Percentiles rank a stretch among this genome's conserved stretches.
Conservation (phyloP, 2,113 vertebrate genomes). For the Ictalurus punctatus region DNA sequence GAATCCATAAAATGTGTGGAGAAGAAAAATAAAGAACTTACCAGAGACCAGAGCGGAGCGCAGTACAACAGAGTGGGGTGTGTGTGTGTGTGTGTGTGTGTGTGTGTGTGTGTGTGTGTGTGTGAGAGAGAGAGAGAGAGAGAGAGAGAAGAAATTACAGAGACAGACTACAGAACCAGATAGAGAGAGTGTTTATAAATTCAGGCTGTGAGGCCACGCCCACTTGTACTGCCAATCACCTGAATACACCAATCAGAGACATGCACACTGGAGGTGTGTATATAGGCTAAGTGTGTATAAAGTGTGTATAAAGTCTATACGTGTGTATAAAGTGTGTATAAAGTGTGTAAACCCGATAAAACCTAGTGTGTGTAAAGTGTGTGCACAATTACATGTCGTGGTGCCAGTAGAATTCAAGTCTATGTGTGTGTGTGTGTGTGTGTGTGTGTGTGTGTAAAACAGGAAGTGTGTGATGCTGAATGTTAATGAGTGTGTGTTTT, state of each 20-base stretch:
- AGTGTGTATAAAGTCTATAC: background rate
- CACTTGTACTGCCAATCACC: constrained; percentile 31
- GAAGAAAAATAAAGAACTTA: background rate
- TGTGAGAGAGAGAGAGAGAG: background rate
- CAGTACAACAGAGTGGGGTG: background rate
- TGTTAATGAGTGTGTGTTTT: constrained; percentile 68
- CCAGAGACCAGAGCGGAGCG: background rate
- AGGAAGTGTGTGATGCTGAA: constrained; percentile 69
- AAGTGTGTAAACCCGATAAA: background rate
- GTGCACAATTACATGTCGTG: constrained; percentile 36
- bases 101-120: constrained; percentile 1
- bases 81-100: constrained; percentile 9
- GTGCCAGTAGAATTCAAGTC: constrained; percentile 22
- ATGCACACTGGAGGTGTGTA: constrained; percentile 3
- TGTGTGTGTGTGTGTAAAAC: background rate
- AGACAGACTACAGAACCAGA: background rate
- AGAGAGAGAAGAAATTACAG: constrained; percentile 27
- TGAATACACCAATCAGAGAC: constrained; percentile 39
- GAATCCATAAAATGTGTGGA: background rate
- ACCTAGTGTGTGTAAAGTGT: background rate
- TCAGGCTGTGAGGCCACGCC: background rate
- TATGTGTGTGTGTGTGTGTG: constrained; percentile 13
- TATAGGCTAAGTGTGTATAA: background rate
- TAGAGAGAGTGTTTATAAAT: background rate
- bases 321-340: background rate